Evolutionary conservation across 2,113 vertebrate species (phyloP).

Genomic region (Chitala chitala): DNA sequence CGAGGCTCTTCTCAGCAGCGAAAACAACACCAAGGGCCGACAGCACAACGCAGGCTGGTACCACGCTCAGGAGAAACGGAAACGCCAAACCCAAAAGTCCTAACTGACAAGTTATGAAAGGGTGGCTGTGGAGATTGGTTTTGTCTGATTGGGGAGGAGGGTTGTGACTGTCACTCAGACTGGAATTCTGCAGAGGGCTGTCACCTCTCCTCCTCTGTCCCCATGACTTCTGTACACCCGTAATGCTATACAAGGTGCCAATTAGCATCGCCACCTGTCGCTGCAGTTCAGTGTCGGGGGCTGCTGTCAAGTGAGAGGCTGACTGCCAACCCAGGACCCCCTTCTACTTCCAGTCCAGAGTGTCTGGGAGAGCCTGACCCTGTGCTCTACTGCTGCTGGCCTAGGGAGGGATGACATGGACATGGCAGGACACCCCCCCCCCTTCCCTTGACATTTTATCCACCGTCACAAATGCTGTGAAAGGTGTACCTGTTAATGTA

Average conservation of each 20-base stretch:
- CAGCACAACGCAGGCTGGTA: neutral
- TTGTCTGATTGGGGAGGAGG: too few relatives aligned
- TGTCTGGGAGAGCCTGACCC: neutral
- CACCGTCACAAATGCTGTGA: too few relatives aligned
- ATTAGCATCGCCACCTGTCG: slow-evolving; percentile 63
- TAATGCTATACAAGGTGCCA: slow-evolving; percentile 43
- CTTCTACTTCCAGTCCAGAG: slow-evolving; percentile 57
- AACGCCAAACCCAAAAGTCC: neutral
- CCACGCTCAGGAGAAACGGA: neutral
- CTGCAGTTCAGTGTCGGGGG: slow-evolving; percentile 48
- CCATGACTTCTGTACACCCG: slow-evolving; percentile 28
- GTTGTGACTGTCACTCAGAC: too few relatives aligned
- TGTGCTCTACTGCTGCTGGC: neutral
- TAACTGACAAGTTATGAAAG: neutral
- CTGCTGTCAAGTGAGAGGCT: slow-evolving; percentile 59
- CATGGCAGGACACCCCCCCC: too few relatives aligned
- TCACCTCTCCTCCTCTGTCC: neutral
- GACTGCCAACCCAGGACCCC: slow-evolving; percentile 21
- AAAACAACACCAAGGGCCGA: neutral
- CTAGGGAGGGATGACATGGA: neutral
- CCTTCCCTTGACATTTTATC: too few relatives aligned
- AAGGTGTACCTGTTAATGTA: too few relatives aligned
- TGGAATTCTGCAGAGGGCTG: neutral
- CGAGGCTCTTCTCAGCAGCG: neutral
- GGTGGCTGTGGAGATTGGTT: neutral